Percentiles rank a stretch among this genome's conserved stretches.
Conservation (phyloP, 2,888 invertebrate genomes). For the Achlya flavicornis region DNA sequence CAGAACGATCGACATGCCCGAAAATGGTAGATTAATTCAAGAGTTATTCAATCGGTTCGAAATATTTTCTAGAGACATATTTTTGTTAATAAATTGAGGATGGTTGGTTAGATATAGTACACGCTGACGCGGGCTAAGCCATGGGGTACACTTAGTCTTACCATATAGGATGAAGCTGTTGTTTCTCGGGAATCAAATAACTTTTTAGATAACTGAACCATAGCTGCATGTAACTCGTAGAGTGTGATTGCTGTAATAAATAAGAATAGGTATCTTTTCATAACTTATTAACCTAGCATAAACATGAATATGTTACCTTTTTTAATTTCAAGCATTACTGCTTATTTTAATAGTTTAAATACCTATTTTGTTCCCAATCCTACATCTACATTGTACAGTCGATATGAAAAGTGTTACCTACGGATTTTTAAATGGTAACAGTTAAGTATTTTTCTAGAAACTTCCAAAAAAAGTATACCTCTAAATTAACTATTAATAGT, state of each 20-base stretch:
- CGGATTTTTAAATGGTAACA: background rate
- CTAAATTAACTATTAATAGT: too few species aligned
- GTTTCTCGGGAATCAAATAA: constrained; percentile 85
- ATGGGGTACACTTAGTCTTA: constrained; percentile 32
- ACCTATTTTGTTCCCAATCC: background rate
- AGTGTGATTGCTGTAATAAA: constrained; percentile 86
- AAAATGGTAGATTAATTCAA: too few species aligned
- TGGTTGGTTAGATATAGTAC: too few species aligned
- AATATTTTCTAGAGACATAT: too few species aligned
- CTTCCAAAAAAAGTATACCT: too few species aligned
- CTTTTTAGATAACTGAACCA: constrained; percentile 86
- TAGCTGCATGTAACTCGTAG: constrained; percentile 89
- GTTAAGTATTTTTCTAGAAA: background rate
- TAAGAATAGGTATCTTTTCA: background rate
- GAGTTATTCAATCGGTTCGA: too few species aligned
- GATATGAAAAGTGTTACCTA: background rate
- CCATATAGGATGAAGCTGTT: constrained; percentile 78
- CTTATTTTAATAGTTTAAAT: background rate
- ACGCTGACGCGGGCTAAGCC: too few species aligned
- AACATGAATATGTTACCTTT: too few species aligned
- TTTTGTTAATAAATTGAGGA: too few species aligned
- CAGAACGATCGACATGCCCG: too few species aligned
- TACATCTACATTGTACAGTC: background rate
- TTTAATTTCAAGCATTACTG: too few species aligned
- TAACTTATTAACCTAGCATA: too few species aligned